Evolutionary conservation across 2,888 invertebrate genomes (phyloP).

Genomic region (Neoitamus cyanurus): DNA sequence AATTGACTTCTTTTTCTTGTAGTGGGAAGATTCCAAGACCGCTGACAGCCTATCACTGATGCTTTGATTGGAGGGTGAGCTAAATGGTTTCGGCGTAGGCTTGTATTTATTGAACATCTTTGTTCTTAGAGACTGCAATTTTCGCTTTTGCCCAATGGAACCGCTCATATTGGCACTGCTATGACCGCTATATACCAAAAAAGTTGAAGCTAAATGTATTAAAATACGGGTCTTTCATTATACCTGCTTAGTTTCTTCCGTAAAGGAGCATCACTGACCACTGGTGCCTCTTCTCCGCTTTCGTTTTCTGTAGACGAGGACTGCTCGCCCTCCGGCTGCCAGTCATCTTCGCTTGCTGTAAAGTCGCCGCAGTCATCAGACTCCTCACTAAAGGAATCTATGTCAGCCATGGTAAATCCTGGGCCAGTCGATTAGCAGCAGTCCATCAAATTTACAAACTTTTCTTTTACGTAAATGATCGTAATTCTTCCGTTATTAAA

Average conservation of each 20-base stretch:
- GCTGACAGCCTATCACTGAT: background rate
- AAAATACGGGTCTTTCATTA: background rate
- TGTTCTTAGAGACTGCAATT: conserved; percentile 47
- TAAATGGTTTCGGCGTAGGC: conserved; percentile 59
- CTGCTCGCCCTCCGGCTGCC: conserved; percentile 58
- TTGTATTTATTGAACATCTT: conserved; percentile 62
- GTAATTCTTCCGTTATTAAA: background rate
- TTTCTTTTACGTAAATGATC: background rate
- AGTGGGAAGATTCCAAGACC: conserved; percentile 18
- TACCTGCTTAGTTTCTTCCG: background rate
- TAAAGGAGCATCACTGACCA: background rate
- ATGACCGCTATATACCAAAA: background rate
- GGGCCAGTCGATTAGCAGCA: background rate
- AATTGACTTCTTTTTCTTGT: conserved; percentile 22
- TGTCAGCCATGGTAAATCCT: conserved; percentile 58
- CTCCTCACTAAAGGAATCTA: conserved; percentile 57
- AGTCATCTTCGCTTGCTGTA: conserved; percentile 65
- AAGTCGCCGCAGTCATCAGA: conserved; percentile 58
- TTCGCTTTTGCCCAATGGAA: background rate
- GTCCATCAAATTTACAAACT: background rate
- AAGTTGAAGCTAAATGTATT: background rate
- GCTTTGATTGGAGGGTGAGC: background rate
- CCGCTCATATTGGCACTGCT: background rate
- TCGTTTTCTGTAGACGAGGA: conserved; percentile 53
- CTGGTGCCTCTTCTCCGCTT: conserved; percentile 56